Evolutionary conservation across 2,797 vertebrate genomes (phyloP), one percentile per base, ranked within the genome.

Genomic region (Sebastes hubbsi): DNA sequence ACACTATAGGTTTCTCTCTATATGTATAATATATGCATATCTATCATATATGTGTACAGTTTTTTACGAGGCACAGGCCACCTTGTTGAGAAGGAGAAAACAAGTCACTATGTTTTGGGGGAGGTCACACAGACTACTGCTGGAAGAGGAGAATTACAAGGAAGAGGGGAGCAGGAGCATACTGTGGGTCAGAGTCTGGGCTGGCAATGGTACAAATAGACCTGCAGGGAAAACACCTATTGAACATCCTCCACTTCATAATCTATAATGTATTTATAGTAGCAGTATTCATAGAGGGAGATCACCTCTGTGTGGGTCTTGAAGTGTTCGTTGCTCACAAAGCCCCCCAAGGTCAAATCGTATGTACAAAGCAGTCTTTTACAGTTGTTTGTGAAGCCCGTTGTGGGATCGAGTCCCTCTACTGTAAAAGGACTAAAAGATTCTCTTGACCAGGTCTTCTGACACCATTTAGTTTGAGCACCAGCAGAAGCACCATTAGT

Each of bases 51-150:
- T 92, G 95, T 94, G 95, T 96, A 97, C 96, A 93, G 95, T 95
- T 96, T 96, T 96, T 96, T 84, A 90, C 76, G 96, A 99, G 98
- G 97, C 97, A 98, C 97, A 97, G 94, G 96, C 96, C 97, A 96
- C 95, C 95, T 96, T 97, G 84, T 96, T 96, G 87, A 92, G 96
- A 96, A 96, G 95, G 93, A 96, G 94, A 95, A 96, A 95, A 95
- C 94, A 93, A 95, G 94, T 96, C 96, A 96, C 92, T 93, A 89
- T 91, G 84, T 90, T 46, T 90, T 78, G 68, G 82, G 82, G 88
- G 85, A 85, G 85, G 80, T 89, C 81, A 88, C 87, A 91, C 89
- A 91, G 85, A 91, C 87, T 90, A 93, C 82, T 84, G 85, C 83
- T 90, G 84, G 75, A 90, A 78, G 83, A 88, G 84, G 64, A 78